Evolutionary conservation across 2,888 invertebrate species (phyloP), one percentile per base, ranked within the genome.

Genomic region (Sclerodermus sp.): DNA sequence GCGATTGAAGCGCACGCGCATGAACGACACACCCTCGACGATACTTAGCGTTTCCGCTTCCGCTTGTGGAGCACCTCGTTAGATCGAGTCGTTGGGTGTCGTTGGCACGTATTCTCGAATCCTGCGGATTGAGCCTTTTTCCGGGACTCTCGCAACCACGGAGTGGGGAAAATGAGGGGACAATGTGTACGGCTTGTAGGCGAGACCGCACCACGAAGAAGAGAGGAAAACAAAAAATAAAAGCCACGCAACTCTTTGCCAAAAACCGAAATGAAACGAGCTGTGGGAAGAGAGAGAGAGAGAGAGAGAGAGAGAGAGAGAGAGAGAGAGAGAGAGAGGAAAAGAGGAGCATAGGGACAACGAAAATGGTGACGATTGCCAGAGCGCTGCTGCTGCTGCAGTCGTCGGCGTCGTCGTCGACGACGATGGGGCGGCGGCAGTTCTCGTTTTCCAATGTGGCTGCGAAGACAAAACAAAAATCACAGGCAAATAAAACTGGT

Each of bases 221-320:
- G 34, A 8, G 23, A 37, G 10, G 39, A 12, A 31, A 40, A 31
- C 32, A 45, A 52, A 54, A 10, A 18, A 54, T 52, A 52, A 47
- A 36, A 12, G 16, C 39, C 18, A 31, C 12, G 43, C 41, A 42
- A 47, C 47, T 31, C 51, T 56, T 54, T 62, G 65, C 67, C 65
- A 68, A 64, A 63, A 67, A 60, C 57, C 50, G 55, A 62, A 68
- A 64, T 65, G 61, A 68, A 68, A 63, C 60, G 55, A 49, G 61
- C 49, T 56, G 13, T 36, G 16, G 47, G n/a, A n/a, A n/a, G n/a
- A n/a, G n/a, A n/a, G n/a, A n/a, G 57, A n/a, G n/a, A n/a, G n/a
- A n/a, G n/a, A n/a, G n/a, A n/a, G n/a, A n/a, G n/a, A n/a, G n/a
- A n/a, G n/a, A n/a, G n/a, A n/a, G n/a, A n/a, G n/a, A n/a, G n/a